Evolutionary conservation across 2,888 invertebrate species (phyloP).

Genomic region (Conistra vaccinii): DNA sequence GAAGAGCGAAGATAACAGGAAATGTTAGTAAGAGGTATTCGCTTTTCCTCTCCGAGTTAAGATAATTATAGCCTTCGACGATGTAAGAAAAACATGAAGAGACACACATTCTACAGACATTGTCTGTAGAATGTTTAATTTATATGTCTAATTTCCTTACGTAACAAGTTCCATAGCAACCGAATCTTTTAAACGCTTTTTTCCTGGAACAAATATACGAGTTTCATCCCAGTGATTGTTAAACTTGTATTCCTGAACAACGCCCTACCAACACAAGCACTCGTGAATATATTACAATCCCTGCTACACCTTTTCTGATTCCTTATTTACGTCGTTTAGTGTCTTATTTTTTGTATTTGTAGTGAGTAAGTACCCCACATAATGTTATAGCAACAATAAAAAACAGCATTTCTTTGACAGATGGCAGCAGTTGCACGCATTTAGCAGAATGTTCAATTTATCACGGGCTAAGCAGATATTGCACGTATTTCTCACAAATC

Average conservation of each 20-base stretch:
- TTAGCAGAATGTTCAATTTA: not conserved
- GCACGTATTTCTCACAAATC: not conserved
- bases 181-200: not conserved
- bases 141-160: not conserved
- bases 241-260: not conserved
- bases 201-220: not conserved
- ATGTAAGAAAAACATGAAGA: not conserved
- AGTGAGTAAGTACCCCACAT: not conserved
- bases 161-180: not conserved
- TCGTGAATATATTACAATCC: not conserved
- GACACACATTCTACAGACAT: too few relatives aligned
- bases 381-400: conserved; percentile 16
- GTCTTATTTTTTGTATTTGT: conserved; percentile 37
- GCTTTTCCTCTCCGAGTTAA: not conserved
- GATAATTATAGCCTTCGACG: not conserved
- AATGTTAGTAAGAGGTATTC: not conserved
- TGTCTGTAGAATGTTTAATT: not conserved
- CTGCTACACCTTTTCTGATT: conserved; percentile 26
- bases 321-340: conserved; percentile 31
- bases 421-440: conserved; percentile 3
- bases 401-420: conserved; percentile 15
- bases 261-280: not conserved
- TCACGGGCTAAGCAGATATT: not conserved
- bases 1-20: conserved; percentile 12
- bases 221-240: not conserved